Evolutionary conservation across 2,888 invertebrate species (phyloP).

Genomic region (Apamea sordens): DNA sequence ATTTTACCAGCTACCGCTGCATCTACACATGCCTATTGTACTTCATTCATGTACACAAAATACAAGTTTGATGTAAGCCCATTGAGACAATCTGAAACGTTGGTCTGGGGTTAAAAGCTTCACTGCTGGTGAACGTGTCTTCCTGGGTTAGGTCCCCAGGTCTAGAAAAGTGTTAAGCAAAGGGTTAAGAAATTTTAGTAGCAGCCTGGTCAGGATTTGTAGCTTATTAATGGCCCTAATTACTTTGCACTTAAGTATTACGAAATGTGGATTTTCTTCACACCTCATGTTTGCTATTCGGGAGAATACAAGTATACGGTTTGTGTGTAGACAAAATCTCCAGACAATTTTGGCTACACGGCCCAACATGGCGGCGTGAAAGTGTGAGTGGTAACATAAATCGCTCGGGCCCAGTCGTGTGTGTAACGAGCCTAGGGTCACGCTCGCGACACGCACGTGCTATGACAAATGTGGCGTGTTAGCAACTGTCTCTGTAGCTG

Average conservation of each 20-base stretch:
- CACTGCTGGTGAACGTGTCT: background rate
- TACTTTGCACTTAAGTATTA: background rate
- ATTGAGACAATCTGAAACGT: background rate
- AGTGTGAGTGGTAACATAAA: constrained; percentile 55
- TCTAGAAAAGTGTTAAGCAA: background rate
- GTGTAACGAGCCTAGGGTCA: constrained; percentile 52
- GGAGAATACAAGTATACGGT: too few species aligned
- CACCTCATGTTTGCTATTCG: background rate
- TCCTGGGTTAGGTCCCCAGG: too few species aligned
- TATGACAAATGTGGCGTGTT: constrained; percentile 52
- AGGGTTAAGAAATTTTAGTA: background rate
- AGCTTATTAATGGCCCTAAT: background rate
- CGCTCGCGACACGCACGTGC: constrained; percentile 59
- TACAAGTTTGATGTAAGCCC: background rate
- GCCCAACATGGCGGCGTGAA: constrained; percentile 35
- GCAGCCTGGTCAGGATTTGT: background rate
- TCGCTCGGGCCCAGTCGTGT: constrained; percentile 55
- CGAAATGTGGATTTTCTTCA: background rate
- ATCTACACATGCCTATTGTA: background rate
- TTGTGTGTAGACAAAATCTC: background rate
- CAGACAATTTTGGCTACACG: constrained; percentile 25
- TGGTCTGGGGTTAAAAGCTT: background rate
- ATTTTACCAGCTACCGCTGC: background rate
- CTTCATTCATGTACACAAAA: background rate
- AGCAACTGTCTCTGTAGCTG: constrained; percentile 35